Evolutionary conservation across 2,797 vertebrate genomes (phyloP).

Genomic region (Xenentodon cancila): DNA sequence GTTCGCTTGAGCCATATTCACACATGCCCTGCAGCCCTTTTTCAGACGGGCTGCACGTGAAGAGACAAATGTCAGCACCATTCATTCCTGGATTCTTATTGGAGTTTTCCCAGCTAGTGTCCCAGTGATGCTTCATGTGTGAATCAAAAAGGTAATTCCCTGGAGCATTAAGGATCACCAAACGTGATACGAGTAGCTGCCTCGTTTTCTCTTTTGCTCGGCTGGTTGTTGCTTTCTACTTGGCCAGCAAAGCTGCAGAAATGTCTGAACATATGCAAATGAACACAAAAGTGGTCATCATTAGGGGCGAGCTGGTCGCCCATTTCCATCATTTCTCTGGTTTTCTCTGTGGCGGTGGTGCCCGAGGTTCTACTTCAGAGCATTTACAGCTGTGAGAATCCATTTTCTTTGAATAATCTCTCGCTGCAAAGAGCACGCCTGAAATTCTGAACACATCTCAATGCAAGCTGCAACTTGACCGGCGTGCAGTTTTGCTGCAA

Average conservation of each 20-base stretch:
- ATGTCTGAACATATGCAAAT: too few relatives aligned
- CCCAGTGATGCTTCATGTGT: neutral
- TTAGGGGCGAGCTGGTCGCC: neutral
- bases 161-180: neutral
- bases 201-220: neutral
- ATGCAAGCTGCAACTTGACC: neutral
- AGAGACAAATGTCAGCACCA: conserved; percentile 15
- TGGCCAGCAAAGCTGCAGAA: too few relatives aligned
- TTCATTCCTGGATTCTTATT: neutral
- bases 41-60: conserved; percentile 5
- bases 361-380: too few relatives aligned
- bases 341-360: neutral
- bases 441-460: neutral
- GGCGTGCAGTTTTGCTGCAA: neutral
- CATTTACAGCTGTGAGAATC: neutral
- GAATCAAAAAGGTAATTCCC: neutral
- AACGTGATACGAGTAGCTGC: neutral
- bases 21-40: conserved; percentile 11
- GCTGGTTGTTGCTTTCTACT: too few relatives aligned
- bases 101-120: conserved; percentile 1
- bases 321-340: neutral
- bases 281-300: neutral
- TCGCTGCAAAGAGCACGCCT: too few relatives aligned
- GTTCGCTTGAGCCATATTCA: neutral
- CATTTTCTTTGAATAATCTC: neutral